phyloP scores from a whole-genome alignment of 2,888 invertebrate species.

The Brenthis hecate region DNA sequence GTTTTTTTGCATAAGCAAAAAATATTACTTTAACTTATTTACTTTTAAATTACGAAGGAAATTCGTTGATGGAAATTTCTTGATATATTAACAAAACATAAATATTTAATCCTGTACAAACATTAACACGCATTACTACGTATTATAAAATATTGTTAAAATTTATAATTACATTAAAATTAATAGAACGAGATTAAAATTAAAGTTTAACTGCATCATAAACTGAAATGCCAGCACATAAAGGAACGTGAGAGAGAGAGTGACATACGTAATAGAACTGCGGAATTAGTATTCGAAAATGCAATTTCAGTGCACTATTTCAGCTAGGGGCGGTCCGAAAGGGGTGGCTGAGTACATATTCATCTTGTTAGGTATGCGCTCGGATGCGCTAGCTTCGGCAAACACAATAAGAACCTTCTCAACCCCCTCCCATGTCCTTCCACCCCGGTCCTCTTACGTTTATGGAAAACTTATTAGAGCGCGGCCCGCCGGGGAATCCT shows the following conservation, averaged over 20 bases:
- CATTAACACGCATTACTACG: too few species aligned
- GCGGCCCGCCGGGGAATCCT: constrained; percentile 80
- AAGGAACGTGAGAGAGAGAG: constrained; percentile 40
- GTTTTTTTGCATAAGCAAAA: neutral
- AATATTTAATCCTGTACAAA: neutral
- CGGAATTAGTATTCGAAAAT: constrained; percentile 79
- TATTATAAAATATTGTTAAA: too few species aligned
- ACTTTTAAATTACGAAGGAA: too few species aligned
- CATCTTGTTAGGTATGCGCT: constrained; percentile 82
- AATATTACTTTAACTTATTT: neutral
- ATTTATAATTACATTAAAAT: too few species aligned
- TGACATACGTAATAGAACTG: constrained; percentile 52
- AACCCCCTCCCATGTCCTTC: constrained; percentile 43
- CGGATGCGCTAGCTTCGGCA: constrained; percentile 81
- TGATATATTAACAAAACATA: neutral
- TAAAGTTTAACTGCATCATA: constrained; percentile 1
- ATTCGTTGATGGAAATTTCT: neutral
- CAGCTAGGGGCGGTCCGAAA: constrained; percentile 62
- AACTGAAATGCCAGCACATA: constrained; percentile 41
- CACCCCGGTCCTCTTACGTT: constrained; percentile 56
- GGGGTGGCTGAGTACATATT: constrained; percentile 77
- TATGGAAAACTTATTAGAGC: constrained; percentile 83
- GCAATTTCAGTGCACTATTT: constrained; percentile 78
- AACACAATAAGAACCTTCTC: constrained; percentile 81
- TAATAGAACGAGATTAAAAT: neutral